Evolutionary conservation across 1,140 invertebrate genomes (phyloP).

Genomic region (Lasioglossum baleicum): DNA sequence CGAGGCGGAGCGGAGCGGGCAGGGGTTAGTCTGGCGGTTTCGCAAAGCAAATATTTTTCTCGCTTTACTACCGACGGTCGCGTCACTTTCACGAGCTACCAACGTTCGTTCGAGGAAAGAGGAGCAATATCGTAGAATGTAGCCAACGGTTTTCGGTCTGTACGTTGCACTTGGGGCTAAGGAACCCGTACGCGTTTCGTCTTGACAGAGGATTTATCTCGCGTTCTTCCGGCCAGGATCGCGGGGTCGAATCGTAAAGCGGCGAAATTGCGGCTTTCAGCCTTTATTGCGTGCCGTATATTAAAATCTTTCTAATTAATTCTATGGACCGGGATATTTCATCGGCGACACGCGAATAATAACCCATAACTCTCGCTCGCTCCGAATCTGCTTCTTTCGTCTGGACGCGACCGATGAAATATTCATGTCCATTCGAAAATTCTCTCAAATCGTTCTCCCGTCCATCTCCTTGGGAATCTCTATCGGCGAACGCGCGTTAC

Average conservation of each 20-base stretch:
- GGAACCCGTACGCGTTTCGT: slow-evolving; percentile 50
- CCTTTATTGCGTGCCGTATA: slow-evolving; percentile 29
- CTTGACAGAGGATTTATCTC: slow-evolving; percentile 39
- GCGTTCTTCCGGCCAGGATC: slow-evolving; percentile 25
- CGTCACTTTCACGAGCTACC: slow-evolving; percentile 50
- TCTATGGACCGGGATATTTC: slow-evolving; percentile 25
- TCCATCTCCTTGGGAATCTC: too few species aligned
- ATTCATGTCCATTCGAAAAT: slow-evolving; percentile 34
- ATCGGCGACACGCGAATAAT: slow-evolving; percentile 28
- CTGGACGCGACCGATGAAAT: not conserved
- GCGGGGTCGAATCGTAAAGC: slow-evolving; percentile 39
- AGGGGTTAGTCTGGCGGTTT: slow-evolving; percentile 53
- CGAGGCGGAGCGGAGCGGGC: too few species aligned
- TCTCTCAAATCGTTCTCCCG: slow-evolving; percentile 14
- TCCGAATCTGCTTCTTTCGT: too few species aligned
- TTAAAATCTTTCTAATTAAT: slow-evolving; percentile 44
- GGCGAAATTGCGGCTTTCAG: slow-evolving; percentile 33
- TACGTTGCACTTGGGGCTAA: slow-evolving; percentile 51
- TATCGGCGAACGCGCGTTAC: too few species aligned
- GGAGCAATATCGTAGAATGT: slow-evolving; percentile 60
- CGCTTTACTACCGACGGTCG: slow-evolving; percentile 54
- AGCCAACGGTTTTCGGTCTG: slow-evolving; percentile 45
- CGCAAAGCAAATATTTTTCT: slow-evolving; percentile 69
- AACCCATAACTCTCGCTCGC: not conserved
- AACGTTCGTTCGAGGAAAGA: slow-evolving; percentile 53